These are phyloP conservation scores for Alexandromys fortis DNA, from an alignment of 2,113 vertebrate genomes.

Conservation along the genomic window DNA sequence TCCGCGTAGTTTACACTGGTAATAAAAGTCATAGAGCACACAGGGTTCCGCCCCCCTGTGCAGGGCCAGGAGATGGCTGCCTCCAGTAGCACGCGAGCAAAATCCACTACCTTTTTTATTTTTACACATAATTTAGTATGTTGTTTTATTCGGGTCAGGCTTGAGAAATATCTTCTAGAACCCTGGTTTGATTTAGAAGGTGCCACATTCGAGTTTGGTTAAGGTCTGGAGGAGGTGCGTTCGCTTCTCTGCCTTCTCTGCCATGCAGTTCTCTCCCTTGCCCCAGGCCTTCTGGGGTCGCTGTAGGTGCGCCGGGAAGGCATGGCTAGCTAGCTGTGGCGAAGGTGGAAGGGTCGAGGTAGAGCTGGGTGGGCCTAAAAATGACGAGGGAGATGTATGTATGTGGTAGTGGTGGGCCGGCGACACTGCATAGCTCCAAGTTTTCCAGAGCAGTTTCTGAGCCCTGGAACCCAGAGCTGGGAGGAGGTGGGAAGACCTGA, in stretches of 20 bases:
- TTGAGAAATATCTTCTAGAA: not conserved
- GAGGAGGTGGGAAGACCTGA: not conserved
- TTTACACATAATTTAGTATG: not conserved
- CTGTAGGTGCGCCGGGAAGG: not conserved
- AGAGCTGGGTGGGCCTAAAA: not conserved
- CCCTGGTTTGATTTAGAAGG: slow-evolving; percentile 57
- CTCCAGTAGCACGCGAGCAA: not conserved
- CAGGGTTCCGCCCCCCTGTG: not conserved
- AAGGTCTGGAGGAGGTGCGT: not conserved
- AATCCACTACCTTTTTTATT: not conserved
- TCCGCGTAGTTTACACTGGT: not conserved
- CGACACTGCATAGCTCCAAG: not conserved
- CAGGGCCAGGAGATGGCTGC: not conserved
- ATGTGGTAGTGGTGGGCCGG: not conserved
- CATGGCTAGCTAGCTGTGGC: not conserved
- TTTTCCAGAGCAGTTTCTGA: slow-evolving; percentile 4
- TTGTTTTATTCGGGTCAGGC: not conserved
- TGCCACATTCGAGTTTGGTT: not conserved
- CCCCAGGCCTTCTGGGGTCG: not conserved
- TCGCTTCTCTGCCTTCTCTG: not conserved
- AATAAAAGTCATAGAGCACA: not conserved
- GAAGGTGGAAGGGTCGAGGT: not conserved
- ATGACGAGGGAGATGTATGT: not conserved
- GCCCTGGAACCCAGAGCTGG: slow-evolving; percentile 6
- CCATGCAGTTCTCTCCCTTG: not conserved